Base-by-base conservation (phyloP, 2,113 vertebrate species). In the Proteles cristata region DNA sequence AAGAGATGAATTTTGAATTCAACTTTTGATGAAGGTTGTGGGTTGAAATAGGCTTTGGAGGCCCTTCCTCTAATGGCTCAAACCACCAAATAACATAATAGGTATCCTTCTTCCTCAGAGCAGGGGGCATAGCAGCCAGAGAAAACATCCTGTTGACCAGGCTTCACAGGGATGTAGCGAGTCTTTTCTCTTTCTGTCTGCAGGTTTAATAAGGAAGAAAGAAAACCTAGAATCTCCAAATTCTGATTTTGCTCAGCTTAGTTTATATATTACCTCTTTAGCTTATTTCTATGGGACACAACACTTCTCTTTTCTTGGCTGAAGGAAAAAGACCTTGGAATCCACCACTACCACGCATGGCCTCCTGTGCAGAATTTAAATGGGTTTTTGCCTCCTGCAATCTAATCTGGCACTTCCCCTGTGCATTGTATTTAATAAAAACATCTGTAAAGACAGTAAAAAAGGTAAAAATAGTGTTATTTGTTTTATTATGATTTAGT, bases 401-500 rank as follows among this genome's bases (percentile, higher is more conserved):
- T 55, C 28, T 79, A 39, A 83, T 68, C 68, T 86, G 77, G 17
- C 58, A 48, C 31, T 26, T 95, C 53, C 39, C 43, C 33, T 35
- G 39, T 74, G 77, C 35, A 2, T 21, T 33, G 17, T 17, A 48
- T 48, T 95, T 55, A 86, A 90, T 95, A 84, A 73, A 53, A 81
- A 69, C 17, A 71, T 39, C 35, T 93, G 11, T 58, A 89, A 84
- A 93, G 28, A 84, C 69, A 80, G 58, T 50, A 31, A 53, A 35
- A 96, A 17, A 5, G 5, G 8, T 11, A n/a, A 21, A 73, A 89
- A 8, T 39, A 6, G 19, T 71, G 39, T 65, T 87, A 45, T 61
- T 92, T 88, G 50, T 81, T 66, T 58, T 66, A 77, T 81, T 87
- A 10, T 76, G 53, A 31, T 87, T 95, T 53, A 9, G 10, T 84